These are phyloP conservation scores for Gymnothorax javanicus DNA, from an alignment of 2,797 vertebrate species.

Conservation along the genomic window DNA sequence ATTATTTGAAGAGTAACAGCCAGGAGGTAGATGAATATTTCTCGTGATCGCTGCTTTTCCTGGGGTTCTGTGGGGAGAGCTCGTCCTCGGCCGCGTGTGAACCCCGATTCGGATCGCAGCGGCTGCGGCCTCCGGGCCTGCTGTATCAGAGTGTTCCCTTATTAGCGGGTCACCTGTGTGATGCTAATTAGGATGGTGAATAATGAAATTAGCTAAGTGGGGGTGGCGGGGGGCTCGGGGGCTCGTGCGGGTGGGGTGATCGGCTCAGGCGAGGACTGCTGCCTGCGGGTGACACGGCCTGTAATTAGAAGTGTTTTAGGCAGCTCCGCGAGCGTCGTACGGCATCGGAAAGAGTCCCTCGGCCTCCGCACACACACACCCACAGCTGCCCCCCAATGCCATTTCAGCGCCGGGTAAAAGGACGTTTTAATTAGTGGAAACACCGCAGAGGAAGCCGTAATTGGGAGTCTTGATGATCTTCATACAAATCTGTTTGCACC, in stretches of 20 bases:
- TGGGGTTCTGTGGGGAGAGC: not conserved
- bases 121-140: not conserved
- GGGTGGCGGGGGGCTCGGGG: slow-evolving; percentile 24
- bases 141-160: not conserved
- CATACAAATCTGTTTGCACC: slow-evolving; percentile 47
- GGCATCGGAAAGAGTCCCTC: slow-evolving; percentile 46
- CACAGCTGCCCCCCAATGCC: slow-evolving; percentile 55
- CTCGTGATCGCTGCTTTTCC: not conserved
- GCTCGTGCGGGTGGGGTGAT: slow-evolving; percentile 34
- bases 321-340: slow-evolving; percentile 44
- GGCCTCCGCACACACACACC: slow-evolving; percentile 51
- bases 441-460: slow-evolving; percentile 55
- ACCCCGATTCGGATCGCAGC: not conserved
- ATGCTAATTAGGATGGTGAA: slow-evolving; percentile 46
- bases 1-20: not conserved
- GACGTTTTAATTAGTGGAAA: slow-evolving; percentile 61
- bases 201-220: slow-evolving; percentile 45
- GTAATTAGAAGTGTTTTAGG: slow-evolving; percentile 70
- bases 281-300: slow-evolving; percentile 57
- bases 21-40: not conserved
- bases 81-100: not conserved
- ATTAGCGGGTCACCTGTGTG: slow-evolving; percentile 29
- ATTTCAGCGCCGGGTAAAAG: slow-evolving; percentile 53
- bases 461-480: slow-evolving; percentile 56
- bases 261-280: slow-evolving; percentile 52